Conservation (phyloP, 2,797 vertebrate genomes). For the Calcarius lapponicus region DNA sequence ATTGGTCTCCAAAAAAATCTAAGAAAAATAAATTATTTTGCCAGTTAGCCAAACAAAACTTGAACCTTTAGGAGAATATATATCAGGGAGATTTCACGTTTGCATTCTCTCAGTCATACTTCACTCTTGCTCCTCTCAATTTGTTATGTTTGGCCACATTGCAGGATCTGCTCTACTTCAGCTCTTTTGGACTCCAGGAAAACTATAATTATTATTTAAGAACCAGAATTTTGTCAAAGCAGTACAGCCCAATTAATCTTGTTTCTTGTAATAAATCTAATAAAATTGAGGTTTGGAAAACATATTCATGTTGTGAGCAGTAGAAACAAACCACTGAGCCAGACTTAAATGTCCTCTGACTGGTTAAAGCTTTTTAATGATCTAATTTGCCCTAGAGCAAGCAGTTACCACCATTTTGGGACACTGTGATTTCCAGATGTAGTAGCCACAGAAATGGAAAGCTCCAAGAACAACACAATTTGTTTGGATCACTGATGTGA, state of each 20-base stretch:
- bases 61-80: not conserved
- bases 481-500: not conserved
- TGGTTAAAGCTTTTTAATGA: constrained; percentile 24
- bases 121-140: not conserved
- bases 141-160: constrained; percentile 41
- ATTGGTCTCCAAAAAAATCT: constrained; percentile 4
- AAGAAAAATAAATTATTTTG: not conserved
- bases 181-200: not conserved
- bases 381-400: not conserved
- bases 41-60: not conserved
- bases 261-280: constrained; percentile 35
- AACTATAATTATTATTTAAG: constrained; percentile 29
- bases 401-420: not conserved
- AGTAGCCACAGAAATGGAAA: constrained; percentile 10
- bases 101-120: not conserved
- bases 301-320: not conserved
- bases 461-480: constrained; percentile 30
- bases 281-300: constrained; percentile 35
- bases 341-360: not conserved
- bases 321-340: constrained; percentile 10
- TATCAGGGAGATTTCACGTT: not conserved
- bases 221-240: constrained; percentile 3
- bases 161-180: not conserved
- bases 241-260: constrained; percentile 6
- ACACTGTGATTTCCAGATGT: constrained; percentile 17